phyloP scores from a whole-genome alignment of 2,888 invertebrate genomes.

The Diogma glabrata region DNA sequence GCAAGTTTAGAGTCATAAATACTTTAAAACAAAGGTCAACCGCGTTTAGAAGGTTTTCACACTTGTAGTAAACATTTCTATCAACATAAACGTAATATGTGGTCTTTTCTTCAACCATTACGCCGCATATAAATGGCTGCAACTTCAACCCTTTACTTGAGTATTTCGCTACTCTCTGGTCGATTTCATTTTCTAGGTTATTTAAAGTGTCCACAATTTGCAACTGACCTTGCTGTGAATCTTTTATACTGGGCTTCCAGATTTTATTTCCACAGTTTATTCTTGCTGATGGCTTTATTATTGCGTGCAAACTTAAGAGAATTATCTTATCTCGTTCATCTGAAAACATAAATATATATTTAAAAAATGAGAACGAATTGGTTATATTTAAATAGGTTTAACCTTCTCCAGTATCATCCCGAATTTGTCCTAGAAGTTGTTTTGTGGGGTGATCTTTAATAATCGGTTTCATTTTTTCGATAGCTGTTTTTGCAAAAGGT shows the following conservation, averaged over 20 bases:
- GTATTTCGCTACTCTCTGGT: neutral
- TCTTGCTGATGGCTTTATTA: neutral
- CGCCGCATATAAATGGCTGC: neutral
- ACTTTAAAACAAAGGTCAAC: neutral
- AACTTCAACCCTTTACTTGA: neutral
- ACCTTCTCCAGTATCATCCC: neutral
- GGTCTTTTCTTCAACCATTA: neutral
- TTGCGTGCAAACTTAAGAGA: neutral
- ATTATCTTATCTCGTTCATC: neutral
- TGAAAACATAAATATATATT: too few species aligned
- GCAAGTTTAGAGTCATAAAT: too few species aligned
- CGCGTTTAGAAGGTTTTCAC: neutral
- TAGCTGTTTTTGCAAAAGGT: neutral
- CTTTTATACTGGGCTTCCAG: neutral
- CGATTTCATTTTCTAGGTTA: neutral
- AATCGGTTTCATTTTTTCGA: neutral
- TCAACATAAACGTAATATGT: neutral
- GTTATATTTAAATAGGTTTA: neutral
- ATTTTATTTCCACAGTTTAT: neutral
- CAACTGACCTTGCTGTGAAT: neutral
- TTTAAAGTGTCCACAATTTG: neutral
- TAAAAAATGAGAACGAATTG: too few species aligned
- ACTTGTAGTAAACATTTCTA: neutral
- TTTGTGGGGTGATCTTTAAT: neutral
- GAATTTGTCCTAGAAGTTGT: neutral